Conservation (phyloP, 2,797 vertebrate species). For the Micromesistius poutassou region DNA sequence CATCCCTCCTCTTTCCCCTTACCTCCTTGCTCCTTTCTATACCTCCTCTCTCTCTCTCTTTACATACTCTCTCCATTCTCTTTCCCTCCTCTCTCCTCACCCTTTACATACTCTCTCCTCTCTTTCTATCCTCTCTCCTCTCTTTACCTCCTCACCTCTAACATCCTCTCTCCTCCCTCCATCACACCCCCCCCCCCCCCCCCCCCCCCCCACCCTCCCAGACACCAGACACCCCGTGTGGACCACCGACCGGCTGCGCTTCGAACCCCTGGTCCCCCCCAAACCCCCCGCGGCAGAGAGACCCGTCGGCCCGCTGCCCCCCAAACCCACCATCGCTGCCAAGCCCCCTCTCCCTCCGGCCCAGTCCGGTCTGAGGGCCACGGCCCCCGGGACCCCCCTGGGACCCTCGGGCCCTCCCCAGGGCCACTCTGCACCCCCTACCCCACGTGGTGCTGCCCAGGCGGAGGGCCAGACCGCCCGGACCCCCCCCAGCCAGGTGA, state of each 20-base stretch:
- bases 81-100: not conserved
- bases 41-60: too few species aligned
- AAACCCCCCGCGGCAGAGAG: constrained; percentile 53
- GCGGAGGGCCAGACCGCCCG: not conserved
- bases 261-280: constrained; percentile 49
- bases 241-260: constrained; percentile 43
- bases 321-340: constrained; percentile 63
- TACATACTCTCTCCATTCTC: not conserved
- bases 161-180: not conserved
- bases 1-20: too few species aligned
- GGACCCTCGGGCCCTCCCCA: constrained; percentile 10
- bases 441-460: constrained; percentile 18
- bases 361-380: constrained; percentile 13
- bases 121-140: constrained; percentile 5
- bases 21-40: too few species aligned
- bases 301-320: constrained; percentile 59
- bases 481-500: not conserved
- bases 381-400: not conserved
- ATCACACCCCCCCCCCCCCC: too few species aligned
- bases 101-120: not conserved
- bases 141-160: too few species aligned
- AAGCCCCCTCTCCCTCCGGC: constrained; percentile 51
- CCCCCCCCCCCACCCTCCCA: constrained; percentile 13
- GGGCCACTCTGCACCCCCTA: constrained; percentile 39
- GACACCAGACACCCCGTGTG: constrained; percentile 64